These are phyloP conservation scores for Calameuta idolon DNA, from an alignment of 2,888 invertebrate genomes.

Conservation along the genomic window DNA sequence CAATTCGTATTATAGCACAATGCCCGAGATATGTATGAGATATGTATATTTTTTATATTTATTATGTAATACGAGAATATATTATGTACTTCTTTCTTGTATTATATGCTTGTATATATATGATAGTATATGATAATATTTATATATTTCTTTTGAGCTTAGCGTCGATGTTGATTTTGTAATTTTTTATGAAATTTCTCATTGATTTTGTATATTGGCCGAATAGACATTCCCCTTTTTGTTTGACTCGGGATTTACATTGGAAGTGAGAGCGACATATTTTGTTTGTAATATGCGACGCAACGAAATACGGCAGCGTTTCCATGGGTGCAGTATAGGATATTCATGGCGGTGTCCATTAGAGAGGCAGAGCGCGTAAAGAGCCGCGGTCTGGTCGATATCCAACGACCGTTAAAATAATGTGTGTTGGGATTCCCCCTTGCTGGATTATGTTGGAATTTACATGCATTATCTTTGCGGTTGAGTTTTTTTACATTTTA, in stretches of 20 bases:
- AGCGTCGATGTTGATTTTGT: neutral
- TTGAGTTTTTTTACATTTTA: no score
- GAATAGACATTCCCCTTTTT: neutral
- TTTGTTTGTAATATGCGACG: slow-evolving; percentile 4
- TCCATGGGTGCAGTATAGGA: neutral
- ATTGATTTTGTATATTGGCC: neutral
- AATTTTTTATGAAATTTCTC: neutral
- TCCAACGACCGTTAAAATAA: slow-evolving; percentile 23
- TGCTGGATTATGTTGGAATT: slow-evolving; percentile 20
- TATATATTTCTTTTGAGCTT: neutral
- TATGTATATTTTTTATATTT: no score
- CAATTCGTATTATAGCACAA: no score
- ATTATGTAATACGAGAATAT: no score
- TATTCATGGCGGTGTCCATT: slow-evolving; percentile 12
- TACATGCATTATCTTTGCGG: slow-evolving; percentile 17
- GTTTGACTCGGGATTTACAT: neutral
- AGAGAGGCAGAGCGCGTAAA: slow-evolving; percentile 17
- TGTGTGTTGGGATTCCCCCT: slow-evolving; percentile 20
- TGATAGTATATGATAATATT: neutral
- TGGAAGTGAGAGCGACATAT: neutral
- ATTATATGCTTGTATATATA: no score
- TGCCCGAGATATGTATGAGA: no score
- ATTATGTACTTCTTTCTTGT: no score
- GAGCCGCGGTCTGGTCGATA: slow-evolving; percentile 20
- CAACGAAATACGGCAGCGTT: neutral